Percentiles rank a stretch among this genome's conserved stretches.
Conservation (phyloP, 1,140 invertebrate genomes). For the Radopholus similis region DNA sequence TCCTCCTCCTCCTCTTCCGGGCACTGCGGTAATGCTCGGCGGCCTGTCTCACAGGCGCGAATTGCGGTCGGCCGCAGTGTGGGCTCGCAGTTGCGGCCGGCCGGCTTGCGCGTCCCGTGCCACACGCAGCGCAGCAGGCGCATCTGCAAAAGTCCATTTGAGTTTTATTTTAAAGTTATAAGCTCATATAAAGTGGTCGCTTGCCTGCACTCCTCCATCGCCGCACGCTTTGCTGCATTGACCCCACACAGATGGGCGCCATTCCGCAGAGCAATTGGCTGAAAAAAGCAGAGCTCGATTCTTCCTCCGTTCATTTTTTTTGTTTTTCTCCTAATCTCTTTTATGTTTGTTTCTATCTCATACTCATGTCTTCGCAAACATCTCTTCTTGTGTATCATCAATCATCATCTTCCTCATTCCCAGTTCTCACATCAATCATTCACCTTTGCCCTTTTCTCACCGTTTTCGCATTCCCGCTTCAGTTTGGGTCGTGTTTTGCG, state of each 20-base stretch:
- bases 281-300: conserved; percentile 10
- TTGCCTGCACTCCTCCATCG: conserved; percentile 37
- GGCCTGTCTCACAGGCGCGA: conserved; percentile 25
- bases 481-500: conserved; percentile 49
- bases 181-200: not conserved
- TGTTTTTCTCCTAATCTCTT: not conserved
- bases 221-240: conserved; percentile 42
- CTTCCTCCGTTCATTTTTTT: not conserved
- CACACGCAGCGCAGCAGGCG: conserved; percentile 44
- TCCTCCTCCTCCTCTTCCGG: not conserved
- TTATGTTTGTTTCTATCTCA: not conserved
- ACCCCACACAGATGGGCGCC: conserved; percentile 40
- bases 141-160: conserved; percentile 28
- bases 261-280: conserved; percentile 45
- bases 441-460: too few relatives aligned
- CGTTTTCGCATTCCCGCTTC: conserved; percentile 48
- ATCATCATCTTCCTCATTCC: too few relatives aligned
- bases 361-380: not conserved
- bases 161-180: not conserved
- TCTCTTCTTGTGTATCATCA: too few relatives aligned
- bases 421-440: too few relatives aligned
- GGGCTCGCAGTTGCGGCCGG: conserved; percentile 40
- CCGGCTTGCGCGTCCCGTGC: conserved; percentile 41
- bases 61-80: conserved; percentile 34
- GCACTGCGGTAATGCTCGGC: conserved; percentile 19